These are phyloP conservation scores for Colistium nudipinnis DNA, from an alignment of 2,113 vertebrate species.

Conservation along the genomic window DNA sequence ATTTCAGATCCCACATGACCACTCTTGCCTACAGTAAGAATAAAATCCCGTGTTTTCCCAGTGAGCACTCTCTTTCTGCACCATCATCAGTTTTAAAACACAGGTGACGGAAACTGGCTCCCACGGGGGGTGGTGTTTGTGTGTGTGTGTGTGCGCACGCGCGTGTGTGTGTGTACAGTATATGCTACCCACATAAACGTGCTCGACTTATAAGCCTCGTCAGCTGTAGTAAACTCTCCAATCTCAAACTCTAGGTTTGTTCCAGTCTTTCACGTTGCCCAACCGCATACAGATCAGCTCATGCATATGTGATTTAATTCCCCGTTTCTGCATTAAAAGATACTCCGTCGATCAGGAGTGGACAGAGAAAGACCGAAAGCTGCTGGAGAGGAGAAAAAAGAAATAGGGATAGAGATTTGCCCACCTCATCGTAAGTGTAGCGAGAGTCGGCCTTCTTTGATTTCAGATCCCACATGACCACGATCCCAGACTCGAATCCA, in stretches of 20 bases:
- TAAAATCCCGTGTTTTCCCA: background rate
- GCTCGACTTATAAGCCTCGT: background rate
- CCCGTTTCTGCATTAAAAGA: constrained; percentile 39
- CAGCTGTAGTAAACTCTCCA: constrained; percentile 8
- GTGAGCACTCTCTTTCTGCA: constrained; percentile 3
- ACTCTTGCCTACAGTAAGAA: constrained; percentile 72
- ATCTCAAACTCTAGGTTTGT: background rate
- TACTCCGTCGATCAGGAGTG: constrained; percentile 29
- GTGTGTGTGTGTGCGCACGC: background rate
- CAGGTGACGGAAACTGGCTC: background rate
- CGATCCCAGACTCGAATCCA: constrained; percentile 97
- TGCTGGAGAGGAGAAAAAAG: constrained; percentile 36
- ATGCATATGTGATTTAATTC: constrained; percentile 67
- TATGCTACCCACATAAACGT: background rate
- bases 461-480: constrained; percentile 98
- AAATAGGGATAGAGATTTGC: constrained; percentile 28
- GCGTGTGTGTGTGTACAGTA: background rate
- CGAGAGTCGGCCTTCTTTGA: constrained; percentile 99
- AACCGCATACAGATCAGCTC: constrained; percentile 16
- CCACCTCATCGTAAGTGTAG: constrained; percentile 98
- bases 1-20: constrained; percentile 98
- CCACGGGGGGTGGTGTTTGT: background rate
- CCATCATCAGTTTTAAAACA: constrained; percentile 10
- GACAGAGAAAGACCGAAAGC: constrained; percentile 17
- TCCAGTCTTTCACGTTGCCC: background rate